These are phyloP conservation scores for Catharus fuscescens DNA, from an alignment of 2,113 vertebrate species.

Conservation along the genomic window DNA sequence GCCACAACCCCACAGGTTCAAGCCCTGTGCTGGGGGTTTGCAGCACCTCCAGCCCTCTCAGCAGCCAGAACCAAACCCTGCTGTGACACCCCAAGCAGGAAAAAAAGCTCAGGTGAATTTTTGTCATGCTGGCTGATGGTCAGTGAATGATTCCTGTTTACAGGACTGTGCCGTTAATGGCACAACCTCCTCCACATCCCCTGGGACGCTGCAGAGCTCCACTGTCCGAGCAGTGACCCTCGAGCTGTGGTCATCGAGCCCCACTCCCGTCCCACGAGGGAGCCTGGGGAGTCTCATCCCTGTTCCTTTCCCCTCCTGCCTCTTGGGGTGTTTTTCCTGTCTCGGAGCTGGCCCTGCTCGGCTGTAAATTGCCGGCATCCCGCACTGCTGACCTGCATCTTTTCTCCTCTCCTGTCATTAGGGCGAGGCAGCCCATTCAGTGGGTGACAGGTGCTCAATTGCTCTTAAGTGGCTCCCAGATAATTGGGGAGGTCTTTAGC, in stretches of 20 bases:
- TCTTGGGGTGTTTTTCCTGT: background rate
- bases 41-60: background rate
- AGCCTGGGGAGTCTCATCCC: background rate
- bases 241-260: background rate
- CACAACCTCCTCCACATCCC: background rate
- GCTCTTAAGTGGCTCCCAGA: conserved; percentile 68
- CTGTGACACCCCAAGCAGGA: background rate
- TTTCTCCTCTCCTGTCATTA: conserved; percentile 60
- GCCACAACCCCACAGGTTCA: accelerated
- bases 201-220: background rate
- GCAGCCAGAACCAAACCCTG: background rate
- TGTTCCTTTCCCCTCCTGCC: background rate
- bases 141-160: background rate
- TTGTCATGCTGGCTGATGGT: background rate
- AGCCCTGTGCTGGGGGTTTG: background rate
- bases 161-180: background rate
- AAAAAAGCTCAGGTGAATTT: accelerated
- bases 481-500: conserved; percentile 73
- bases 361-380: conserved; percentile 33
- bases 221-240: accelerated
- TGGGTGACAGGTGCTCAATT: conserved; percentile 71
- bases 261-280: background rate
- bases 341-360: background rate
- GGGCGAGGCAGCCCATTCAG: conserved; percentile 55
- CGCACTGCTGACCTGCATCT: conserved; percentile 28